Evolutionary conservation across 2,113 vertebrate species (phyloP).

Genomic region (Psephotus haematonotus): DNA sequence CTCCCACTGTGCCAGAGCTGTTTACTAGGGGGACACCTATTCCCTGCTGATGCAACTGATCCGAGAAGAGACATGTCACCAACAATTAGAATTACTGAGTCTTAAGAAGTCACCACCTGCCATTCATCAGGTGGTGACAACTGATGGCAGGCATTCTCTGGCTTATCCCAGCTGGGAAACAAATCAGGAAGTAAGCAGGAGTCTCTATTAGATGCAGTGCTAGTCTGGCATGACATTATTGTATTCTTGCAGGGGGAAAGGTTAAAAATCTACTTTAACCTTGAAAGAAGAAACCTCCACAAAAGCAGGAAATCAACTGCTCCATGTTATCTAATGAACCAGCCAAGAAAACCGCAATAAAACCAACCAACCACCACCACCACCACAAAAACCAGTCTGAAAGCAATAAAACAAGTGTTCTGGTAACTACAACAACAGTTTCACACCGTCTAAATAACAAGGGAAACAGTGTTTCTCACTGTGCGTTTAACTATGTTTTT

Average conservation of each 20-base stretch:
- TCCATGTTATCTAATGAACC: neutral
- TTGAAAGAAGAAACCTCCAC: neutral
- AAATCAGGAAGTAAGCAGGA: neutral
- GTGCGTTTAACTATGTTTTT: neutral
- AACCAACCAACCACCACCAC: neutral
- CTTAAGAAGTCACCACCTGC: conserved; percentile 22
- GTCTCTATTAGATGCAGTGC: neutral
- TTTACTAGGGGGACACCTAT: neutral
- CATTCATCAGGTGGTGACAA: conserved; percentile 10
- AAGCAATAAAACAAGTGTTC: neutral
- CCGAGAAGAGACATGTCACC: neutral
- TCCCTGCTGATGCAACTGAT: neutral
- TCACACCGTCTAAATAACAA: neutral
- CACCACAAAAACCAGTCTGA: neutral
- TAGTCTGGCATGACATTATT: neutral
- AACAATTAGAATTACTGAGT: neutral
- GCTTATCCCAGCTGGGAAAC: neutral
- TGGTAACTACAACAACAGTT: neutral
- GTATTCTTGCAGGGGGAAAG: neutral
- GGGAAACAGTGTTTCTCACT: neutral
- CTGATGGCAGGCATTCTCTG: neutral
- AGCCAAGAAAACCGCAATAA: neutral
- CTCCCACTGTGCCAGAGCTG: neutral
- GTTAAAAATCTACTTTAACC: neutral
- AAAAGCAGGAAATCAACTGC: neutral